Evolutionary conservation across 1,140 invertebrate genomes (phyloP).

Genomic region (Brachionus asplanchnoidis): DNA sequence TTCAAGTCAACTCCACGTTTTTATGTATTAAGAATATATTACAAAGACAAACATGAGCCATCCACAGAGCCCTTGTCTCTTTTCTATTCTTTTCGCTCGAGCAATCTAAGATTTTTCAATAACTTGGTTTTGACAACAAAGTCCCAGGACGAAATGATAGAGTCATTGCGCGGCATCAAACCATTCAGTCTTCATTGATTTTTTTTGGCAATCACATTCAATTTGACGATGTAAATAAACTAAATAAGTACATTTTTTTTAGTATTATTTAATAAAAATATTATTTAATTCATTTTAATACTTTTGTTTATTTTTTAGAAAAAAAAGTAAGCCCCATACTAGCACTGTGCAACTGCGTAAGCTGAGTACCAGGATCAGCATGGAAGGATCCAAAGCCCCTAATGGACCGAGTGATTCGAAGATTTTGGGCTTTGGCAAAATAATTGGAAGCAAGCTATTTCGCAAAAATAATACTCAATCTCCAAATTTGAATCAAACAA

Average conservation of each 20-base stretch:
- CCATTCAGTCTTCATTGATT: not conserved
- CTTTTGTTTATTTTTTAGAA: not conserved
- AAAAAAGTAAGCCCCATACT: not conserved
- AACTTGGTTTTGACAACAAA: constrained; percentile 31
- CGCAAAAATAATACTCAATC: not conserved
- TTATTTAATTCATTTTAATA: not conserved
- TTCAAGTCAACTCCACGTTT: constrained; percentile 11
- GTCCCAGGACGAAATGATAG: constrained; percentile 5
- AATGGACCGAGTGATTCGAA: not conserved
- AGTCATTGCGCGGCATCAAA: constrained; percentile 16
- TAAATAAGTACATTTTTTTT: not conserved
- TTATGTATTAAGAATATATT: not conserved
- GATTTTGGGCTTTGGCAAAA: not conserved
- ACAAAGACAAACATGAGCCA: not conserved
- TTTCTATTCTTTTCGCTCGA: constrained; percentile 17
- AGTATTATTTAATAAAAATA: not conserved
- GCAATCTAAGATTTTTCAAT: constrained; percentile 36
- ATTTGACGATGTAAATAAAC: not conserved
- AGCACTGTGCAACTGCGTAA: not conserved
- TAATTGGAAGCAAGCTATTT: not conserved
- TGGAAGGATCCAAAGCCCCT: not conserved
- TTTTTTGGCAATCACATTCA: not conserved
- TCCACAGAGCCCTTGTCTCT: not conserved
- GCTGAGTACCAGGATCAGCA: not conserved
- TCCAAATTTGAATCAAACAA: not conserved